Evolutionary conservation across 2,888 invertebrate species (phyloP), one percentile per base, ranked within the genome.

Genomic region (Pocota personata): DNA sequence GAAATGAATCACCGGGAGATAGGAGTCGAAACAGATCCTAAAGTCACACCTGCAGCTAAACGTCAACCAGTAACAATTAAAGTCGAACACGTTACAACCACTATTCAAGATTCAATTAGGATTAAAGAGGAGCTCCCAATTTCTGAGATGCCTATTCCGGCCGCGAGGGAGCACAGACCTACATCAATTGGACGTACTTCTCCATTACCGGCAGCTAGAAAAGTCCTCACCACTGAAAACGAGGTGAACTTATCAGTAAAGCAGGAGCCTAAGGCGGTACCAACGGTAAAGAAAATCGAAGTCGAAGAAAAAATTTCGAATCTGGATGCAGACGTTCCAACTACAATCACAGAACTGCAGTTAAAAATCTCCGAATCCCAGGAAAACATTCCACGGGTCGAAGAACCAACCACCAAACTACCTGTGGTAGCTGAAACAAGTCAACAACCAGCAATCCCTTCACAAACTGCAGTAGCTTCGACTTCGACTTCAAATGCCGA

Each of bases 401-500:
- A 71, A 21, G 71, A 64, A 37, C 8, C 62, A 0, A 5, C 55
- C 3, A 30, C 40, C 3, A 16, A 19, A 8, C 3, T n/a, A 27
- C n/a, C 32, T 6, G 5, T 43, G 14, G 16, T 8, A 10, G 24
- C 24, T 4, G 37, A 57, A 87, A 24, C n/a, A 16, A 6, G 30
- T 32, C 27, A 82, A 8, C 78, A 73, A 24, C 43, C 75, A n/a
- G 71, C 76, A 48, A 72, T 30, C 14, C 32, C 55, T 8, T 40
- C 58, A 32, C 87, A 87, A 19, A 78, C 88, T 0, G 52, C 78
- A 52, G 35, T 64, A n/a, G 82, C 89, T 1, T 73, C 86, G 1
- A 87, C 89, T 1, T 73, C 86, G 1, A 87, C 88, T 50, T 82
- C 88, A n/a, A 72, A 55, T 1, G 32, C 60, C 21, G 88, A 82